A percentile compares a stretch with the other conserved stretches of the same genome.
These are phyloP conservation scores for Malacosoma neustria DNA, from an alignment of 2,888 invertebrate genomes.

Conservation along the genomic window DNA sequence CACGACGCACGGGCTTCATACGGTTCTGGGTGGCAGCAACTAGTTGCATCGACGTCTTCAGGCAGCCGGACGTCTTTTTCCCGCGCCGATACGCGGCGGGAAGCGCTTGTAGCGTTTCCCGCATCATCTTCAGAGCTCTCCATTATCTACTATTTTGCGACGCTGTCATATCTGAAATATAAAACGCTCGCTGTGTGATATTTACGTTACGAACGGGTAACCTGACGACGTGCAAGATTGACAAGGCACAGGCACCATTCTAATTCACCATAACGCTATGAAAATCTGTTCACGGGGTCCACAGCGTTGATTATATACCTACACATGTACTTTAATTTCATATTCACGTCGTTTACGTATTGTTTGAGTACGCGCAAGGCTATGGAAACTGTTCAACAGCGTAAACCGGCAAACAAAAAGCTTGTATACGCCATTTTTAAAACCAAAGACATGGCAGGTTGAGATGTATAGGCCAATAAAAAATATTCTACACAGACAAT, in stretches of 20 bases:
- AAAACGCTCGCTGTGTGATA: conserved; percentile 67
- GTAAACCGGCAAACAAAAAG: conserved; percentile 77
- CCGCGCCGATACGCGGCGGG: conserved; percentile 73
- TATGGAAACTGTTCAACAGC: conserved; percentile 65
- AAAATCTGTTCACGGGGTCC: conserved; percentile 64
- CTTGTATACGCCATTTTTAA: conserved; percentile 78
- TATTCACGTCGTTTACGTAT: conserved; percentile 66
- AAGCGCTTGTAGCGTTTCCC: conserved; percentile 69
- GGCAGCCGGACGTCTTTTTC: conserved; percentile 61
- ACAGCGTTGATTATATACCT: conserved; percentile 67
- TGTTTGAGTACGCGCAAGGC: conserved; percentile 52
- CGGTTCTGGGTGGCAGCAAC: conserved; percentile 45
- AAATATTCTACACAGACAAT: conserved; percentile 69
- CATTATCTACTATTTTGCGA: conserved; percentile 73
- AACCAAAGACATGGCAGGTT: conserved; percentile 75
- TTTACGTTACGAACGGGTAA: conserved; percentile 69
- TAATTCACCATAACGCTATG: conserved; percentile 74
- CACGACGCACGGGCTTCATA: conserved; percentile 43
- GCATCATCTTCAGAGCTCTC: conserved; percentile 74
- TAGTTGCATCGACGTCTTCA: conserved; percentile 58
- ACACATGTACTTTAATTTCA: conserved; percentile 73
- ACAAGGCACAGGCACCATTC: conserved; percentile 73
- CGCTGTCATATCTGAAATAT: conserved; percentile 72
- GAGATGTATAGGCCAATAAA: conserved; percentile 70
- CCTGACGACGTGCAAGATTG: conserved; percentile 72